Evolutionary conservation across 2,888 invertebrate species (phyloP).

Genomic region (Pimpla rufipes): DNA sequence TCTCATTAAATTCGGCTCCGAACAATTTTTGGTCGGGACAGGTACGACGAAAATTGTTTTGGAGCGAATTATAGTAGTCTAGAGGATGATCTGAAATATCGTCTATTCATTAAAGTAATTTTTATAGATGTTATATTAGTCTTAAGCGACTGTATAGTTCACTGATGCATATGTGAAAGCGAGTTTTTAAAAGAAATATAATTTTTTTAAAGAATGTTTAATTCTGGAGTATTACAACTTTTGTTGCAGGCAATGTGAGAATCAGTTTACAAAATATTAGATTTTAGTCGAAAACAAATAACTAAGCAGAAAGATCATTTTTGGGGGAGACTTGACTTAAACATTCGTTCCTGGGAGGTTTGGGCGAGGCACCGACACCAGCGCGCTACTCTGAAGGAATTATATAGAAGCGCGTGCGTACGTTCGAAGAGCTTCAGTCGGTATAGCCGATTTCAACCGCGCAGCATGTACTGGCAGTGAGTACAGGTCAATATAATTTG

Average conservation of each 20-base stretch:
- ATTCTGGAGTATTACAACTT: not conserved
- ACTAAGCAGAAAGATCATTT: not conserved
- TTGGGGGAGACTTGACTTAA: not conserved
- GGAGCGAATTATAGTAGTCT: not conserved
- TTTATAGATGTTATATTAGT: too few relatives aligned
- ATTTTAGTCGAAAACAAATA: not conserved
- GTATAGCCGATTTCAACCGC: not conserved
- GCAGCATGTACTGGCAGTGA: not conserved
- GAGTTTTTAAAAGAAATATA: too few relatives aligned
- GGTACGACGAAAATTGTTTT: not conserved
- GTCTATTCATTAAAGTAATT: too few relatives aligned
- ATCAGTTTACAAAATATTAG: not conserved
- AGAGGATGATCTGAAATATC: not conserved
- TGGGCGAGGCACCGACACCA: slow-evolving; percentile 29
- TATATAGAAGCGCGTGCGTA: not conserved
- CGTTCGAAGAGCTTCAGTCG: slow-evolving; percentile 18
- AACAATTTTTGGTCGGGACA: not conserved
- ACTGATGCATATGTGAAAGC: too few relatives aligned
- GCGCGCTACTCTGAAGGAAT: not conserved
- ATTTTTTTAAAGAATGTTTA: not conserved
- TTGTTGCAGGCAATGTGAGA: not conserved
- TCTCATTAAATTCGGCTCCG: slow-evolving; percentile 5
- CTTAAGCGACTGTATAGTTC: too few relatives aligned
- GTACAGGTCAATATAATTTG: not conserved
- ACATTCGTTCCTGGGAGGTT: not conserved